Conservation (phyloP, 2,797 vertebrate genomes). For the Pogoniulus pusillus region DNA sequence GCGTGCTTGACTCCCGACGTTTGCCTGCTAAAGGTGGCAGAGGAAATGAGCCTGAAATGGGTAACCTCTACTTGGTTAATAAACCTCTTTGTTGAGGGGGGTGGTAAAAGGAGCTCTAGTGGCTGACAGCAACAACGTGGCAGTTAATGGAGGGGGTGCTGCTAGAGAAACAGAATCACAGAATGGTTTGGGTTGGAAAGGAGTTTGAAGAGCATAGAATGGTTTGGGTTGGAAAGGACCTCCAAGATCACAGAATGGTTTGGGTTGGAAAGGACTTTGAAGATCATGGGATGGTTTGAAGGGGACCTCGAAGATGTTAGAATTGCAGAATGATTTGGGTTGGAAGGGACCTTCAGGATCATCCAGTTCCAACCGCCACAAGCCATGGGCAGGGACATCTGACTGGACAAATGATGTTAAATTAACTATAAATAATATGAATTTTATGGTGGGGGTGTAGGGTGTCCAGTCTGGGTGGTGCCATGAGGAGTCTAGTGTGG, state of each 20-base stretch:
- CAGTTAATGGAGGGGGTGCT: conserved; percentile 56
- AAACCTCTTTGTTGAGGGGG: conserved; percentile 49
- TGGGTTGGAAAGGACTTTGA: too few relatives aligned
- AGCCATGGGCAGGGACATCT: not conserved
- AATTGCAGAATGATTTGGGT: too few relatives aligned
- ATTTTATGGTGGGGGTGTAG: conserved; percentile 34
- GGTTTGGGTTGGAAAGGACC: too few relatives aligned
- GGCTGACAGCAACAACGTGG: conserved; percentile 69
- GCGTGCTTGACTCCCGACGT: conserved; percentile 72
- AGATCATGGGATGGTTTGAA: too few relatives aligned
- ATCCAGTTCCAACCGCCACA: too few relatives aligned
- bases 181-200: too few relatives aligned
- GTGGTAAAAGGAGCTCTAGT: conserved; percentile 62
- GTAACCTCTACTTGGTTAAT: conserved; percentile 77
- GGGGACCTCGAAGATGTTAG: too few relatives aligned
- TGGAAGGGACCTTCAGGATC: too few relatives aligned
- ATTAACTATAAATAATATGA: conserved; percentile 47
- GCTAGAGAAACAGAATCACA: conserved; percentile 50
- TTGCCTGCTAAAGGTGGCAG: conserved; percentile 78
- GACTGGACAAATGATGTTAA: conserved; percentile 62
- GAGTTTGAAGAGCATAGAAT: too few relatives aligned
- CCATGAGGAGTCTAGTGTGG: too few relatives aligned
- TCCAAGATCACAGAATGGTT: too few relatives aligned
- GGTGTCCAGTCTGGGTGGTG: not conserved
- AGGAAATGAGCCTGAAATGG: conserved; percentile 79